Evolutionary conservation across 2,888 invertebrate genomes (phyloP).

Genomic region (Ormyrus labotus): DNA sequence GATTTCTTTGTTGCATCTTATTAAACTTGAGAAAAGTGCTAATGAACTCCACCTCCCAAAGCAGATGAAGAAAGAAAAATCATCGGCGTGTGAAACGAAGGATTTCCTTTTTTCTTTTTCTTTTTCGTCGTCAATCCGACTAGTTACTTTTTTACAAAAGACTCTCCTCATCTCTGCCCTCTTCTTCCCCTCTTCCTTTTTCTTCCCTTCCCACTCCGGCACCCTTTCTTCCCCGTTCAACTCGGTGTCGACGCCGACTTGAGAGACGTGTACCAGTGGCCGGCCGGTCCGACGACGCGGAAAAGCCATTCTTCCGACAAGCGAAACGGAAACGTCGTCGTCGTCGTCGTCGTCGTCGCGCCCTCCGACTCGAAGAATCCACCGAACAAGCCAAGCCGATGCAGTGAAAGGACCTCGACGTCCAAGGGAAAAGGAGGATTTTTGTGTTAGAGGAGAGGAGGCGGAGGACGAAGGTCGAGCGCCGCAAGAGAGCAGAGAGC

Average conservation of each 20-base stretch:
- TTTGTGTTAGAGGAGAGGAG: neutral
- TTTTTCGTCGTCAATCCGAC: conserved; percentile 30
- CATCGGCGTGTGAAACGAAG: neutral
- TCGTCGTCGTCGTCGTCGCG: neutral
- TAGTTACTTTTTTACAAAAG: conserved; percentile 37
- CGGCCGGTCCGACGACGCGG: conserved; percentile 69
- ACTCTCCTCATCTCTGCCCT: neutral
- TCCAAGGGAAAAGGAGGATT: neutral
- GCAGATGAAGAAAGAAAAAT: neutral
- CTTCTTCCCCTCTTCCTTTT: conserved; percentile 1
- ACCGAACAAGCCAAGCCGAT: conserved; percentile 35
- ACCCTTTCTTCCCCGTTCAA: conserved; percentile 7
- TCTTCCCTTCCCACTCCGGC: too few relatives aligned
- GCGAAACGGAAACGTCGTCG: conserved; percentile 51
- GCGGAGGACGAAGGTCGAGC: neutral
- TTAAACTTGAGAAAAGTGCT: conserved; percentile 22
- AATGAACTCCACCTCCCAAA: neutral
- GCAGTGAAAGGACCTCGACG: neutral
- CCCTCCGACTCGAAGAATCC: conserved; percentile 24
- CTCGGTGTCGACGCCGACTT: conserved; percentile 9
- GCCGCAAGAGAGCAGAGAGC: neutral
- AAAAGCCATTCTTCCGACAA: conserved; percentile 72
- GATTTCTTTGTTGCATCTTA: conserved; percentile 24
- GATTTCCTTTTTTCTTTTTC: neutral
- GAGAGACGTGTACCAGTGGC: conserved; percentile 49